Conservation (phyloP, 1,140 invertebrate species). For the Magallana angulata region DNA sequence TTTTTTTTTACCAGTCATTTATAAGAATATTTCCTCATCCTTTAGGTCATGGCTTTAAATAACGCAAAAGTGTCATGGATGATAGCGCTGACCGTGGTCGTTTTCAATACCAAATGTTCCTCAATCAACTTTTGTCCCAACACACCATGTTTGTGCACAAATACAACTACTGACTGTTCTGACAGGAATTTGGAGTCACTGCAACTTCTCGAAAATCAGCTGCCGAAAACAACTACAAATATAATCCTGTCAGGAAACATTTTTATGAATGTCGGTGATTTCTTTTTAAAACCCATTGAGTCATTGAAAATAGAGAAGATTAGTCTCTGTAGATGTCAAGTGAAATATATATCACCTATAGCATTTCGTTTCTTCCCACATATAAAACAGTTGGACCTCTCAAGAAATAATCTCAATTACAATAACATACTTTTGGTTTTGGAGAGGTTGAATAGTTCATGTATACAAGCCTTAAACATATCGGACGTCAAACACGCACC, state of each 20-base stretch:
- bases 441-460: neutral
- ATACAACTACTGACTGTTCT: neutral
- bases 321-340: neutral
- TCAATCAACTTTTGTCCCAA: neutral
- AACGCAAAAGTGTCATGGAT: too few species aligned
- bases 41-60: too few species aligned
- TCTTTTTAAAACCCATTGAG: neutral
- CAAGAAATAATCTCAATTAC: neutral
- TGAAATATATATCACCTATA: neutral
- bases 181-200: neutral
- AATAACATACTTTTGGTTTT: neutral
- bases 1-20: too few species aligned
- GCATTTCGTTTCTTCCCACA: neutral
- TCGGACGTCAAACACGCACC: neutral
- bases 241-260: neutral
- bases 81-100: too few species aligned
- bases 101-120: too few species aligned
- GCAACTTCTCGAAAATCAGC: neutral
- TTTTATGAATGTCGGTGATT: neutral
- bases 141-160: neutral
- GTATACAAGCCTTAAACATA: neutral
- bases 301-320: neutral
- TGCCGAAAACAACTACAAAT: neutral
- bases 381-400: neutral
- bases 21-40: too few species aligned